These are phyloP conservation scores for Trichomalopsis sarcophagae DNA, from an alignment of 1,140 invertebrate species.

Conservation along the genomic window DNA sequence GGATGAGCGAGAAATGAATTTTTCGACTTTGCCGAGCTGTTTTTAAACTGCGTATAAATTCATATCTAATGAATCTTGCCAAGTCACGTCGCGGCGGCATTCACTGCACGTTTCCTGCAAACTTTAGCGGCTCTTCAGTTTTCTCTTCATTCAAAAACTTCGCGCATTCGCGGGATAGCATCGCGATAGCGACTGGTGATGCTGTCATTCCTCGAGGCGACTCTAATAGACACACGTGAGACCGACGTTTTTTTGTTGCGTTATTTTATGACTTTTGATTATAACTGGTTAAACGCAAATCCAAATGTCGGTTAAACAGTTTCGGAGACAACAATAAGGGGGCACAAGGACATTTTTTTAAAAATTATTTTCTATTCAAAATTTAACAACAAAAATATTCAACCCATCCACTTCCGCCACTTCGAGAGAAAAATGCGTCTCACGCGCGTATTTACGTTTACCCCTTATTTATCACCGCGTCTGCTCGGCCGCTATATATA, in stretches of 20 bases:
- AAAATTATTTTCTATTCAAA: too few relatives aligned
- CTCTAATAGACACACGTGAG: too few relatives aligned
- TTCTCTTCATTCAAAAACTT: not conserved
- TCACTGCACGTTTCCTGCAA: not conserved
- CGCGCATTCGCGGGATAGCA: not conserved
- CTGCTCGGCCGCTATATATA: not conserved
- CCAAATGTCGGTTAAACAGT: too few relatives aligned
- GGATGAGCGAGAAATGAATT: not conserved
- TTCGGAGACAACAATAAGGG: too few relatives aligned
- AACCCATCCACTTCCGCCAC: too few relatives aligned
- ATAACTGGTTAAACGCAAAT: too few relatives aligned
- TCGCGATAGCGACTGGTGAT: not conserved
- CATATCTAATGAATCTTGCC: not conserved
- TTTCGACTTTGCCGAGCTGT: not conserved
- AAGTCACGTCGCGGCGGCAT: not conserved
- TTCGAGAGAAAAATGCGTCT: too few relatives aligned
- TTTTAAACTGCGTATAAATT: not conserved
- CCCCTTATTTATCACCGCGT: slow-evolving; percentile 29
- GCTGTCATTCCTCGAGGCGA: too few relatives aligned
- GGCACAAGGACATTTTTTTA: too few relatives aligned
- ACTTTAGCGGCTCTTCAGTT: not conserved
- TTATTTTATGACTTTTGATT: too few relatives aligned
- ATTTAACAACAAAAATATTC: too few relatives aligned
- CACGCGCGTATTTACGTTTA: not conserved
- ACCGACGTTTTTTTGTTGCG: too few relatives aligned